Conservation (phyloP, 2,888 invertebrate genomes). For the Cosmia pyralina region DNA sequence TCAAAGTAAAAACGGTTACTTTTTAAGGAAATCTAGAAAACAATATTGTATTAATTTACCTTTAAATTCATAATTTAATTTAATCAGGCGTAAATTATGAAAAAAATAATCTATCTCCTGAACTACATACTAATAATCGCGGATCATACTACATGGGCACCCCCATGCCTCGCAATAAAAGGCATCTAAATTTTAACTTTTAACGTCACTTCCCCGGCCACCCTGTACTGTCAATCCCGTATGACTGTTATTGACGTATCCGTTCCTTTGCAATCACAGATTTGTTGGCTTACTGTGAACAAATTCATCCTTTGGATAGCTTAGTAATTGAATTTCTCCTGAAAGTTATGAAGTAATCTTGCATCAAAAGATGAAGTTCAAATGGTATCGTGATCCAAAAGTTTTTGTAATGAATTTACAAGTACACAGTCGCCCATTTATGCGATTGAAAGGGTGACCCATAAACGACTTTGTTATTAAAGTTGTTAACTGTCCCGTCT, state of each 20-base stretch:
- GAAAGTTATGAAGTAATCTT: conserved; percentile 48
- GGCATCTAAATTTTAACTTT: too few relatives aligned
- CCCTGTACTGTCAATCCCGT: neutral
- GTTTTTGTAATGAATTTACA: conserved; percentile 51
- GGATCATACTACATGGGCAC: too few relatives aligned
- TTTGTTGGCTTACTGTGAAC: neutral
- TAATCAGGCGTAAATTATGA: too few relatives aligned
- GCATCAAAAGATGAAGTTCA: conserved; percentile 53
- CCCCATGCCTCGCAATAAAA: too few relatives aligned
- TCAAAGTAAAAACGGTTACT: too few relatives aligned
- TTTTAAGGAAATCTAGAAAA: too few relatives aligned
- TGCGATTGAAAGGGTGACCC: conserved; percentile 30
- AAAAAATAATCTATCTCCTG: too few relatives aligned
- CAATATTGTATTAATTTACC: too few relatives aligned
- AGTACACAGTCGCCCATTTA: conserved; percentile 36
- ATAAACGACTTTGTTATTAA: conserved; percentile 34
- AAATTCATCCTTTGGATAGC: conserved; percentile 12
- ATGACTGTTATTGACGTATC: conserved; percentile 1
- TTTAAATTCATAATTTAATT: too few relatives aligned
- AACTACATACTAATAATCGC: too few relatives aligned
- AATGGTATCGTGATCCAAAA: conserved; percentile 49
- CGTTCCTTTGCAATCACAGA: conserved; percentile 10
- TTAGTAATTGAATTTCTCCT: conserved; percentile 47
- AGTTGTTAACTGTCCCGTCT: conserved; percentile 39
- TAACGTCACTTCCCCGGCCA: too few relatives aligned